Conservation (phyloP, 2,113 vertebrate genomes). For the Petrocephalus zakoni region DNA sequence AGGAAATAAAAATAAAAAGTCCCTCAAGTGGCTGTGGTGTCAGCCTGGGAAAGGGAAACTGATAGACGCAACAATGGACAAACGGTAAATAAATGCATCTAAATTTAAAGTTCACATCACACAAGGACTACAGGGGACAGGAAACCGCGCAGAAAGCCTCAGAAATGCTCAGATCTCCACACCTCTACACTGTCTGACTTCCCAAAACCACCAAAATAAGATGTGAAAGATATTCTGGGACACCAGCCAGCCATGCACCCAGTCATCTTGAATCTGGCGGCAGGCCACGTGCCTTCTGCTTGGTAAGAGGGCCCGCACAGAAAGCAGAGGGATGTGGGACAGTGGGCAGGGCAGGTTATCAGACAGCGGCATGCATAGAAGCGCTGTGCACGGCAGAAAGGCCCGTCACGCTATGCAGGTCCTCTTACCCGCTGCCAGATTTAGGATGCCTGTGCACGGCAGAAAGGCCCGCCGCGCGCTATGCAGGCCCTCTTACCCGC, state of each 20-base stretch:
- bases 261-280: slow-evolving; percentile 12
- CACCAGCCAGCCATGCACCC: neutral
- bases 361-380: too few relatives aligned
- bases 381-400: too few relatives aligned
- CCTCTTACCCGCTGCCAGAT: too few relatives aligned
- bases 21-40: neutral
- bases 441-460: too few relatives aligned
- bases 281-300: slow-evolving; percentile 31
- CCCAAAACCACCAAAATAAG: neutral
- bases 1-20: neutral
- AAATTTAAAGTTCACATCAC: neutral
- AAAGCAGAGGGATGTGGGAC: too few relatives aligned
- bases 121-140: neutral
- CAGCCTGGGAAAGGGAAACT: neutral
- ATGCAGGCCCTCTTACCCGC: too few relatives aligned
- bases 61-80: neutral
- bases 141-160: neutral
- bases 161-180: neutral
- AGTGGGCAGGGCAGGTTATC: too few relatives aligned
- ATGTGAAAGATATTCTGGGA: neutral
- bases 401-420: too few relatives aligned
- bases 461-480: too few relatives aligned
- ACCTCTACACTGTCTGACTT: neutral
- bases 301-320: slow-evolving; percentile 39
- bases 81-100: neutral